These are phyloP conservation scores for Brachymystax lenok DNA, from an alignment of 2,797 vertebrate genomes.

Conservation along the genomic window DNA sequence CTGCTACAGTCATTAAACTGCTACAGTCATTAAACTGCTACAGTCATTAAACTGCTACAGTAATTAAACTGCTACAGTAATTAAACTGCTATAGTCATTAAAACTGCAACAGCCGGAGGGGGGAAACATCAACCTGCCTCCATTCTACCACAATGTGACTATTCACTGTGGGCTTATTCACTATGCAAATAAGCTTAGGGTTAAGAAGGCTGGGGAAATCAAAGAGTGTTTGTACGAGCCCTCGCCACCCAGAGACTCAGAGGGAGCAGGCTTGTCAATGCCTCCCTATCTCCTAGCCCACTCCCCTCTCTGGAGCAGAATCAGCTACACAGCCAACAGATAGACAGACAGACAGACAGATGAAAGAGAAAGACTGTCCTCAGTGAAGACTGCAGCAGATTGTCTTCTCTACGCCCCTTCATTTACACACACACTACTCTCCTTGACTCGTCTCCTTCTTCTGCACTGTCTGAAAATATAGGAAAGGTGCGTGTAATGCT, in stretches of 20 bases:
- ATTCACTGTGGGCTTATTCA: neutral
- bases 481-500: neutral
- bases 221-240: conserved; percentile 15
- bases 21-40: neutral
- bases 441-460: no score
- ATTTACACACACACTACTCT: neutral
- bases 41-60: neutral
- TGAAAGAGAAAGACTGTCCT: neutral
- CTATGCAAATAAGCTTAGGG: conserved; percentile 1
- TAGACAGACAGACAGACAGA: no score
- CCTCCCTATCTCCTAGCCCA: neutral
- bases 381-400: conserved; percentile 7
- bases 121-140: neutral
- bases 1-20: neutral
- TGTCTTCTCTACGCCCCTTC: conserved; percentile 25
- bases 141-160: neutral
- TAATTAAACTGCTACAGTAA: neutral
- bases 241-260: neutral
- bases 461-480: no score
- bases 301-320: neutral
- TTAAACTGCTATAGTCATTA: neutral
- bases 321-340: neutral
- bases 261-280: conserved; percentile 10
- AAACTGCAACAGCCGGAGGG: neutral
- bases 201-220: conserved; percentile 5